These are phyloP conservation scores for Lasioglossum oenotherae DNA, from an alignment of 2,888 invertebrate species.

Conservation along the genomic window DNA sequence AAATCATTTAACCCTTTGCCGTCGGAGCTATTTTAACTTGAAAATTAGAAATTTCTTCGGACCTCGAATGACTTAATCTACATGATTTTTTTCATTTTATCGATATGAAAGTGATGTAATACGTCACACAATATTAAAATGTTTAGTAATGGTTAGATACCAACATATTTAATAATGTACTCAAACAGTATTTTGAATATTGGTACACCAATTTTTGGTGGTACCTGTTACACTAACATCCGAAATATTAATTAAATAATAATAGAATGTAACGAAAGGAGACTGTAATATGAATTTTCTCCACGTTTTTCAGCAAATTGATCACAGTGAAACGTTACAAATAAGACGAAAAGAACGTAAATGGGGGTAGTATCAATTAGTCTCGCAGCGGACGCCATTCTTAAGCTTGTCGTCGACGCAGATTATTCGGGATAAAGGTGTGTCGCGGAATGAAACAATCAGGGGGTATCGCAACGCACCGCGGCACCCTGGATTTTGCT, in stretches of 20 bases:
- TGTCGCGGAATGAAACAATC: conserved; percentile 37
- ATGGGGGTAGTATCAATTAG: not conserved
- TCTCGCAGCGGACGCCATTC: not conserved
- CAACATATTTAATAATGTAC: no score
- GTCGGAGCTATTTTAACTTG: no score
- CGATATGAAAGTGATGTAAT: no score
- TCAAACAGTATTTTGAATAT: no score
- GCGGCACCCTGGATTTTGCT: conserved; percentile 21
- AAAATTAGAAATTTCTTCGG: no score
- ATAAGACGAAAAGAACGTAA: not conserved
- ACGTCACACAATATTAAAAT: no score
- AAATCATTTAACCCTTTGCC: not conserved
- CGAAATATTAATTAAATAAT: not conserved
- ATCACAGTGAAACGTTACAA: not conserved
- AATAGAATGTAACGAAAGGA: not conserved
- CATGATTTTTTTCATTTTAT: no score
- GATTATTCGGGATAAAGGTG: conserved; percentile 1
- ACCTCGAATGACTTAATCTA: no score
- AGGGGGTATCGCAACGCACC: not conserved
- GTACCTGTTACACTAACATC: no score
- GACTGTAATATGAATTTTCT: not conserved
- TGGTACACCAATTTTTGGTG: no score
- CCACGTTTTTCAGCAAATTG: not conserved
- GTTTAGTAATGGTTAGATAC: no score
- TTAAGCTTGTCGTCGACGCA: not conserved